Evolutionary conservation across 1,140 invertebrate genomes (phyloP).

Genomic region (Leptinotarsa texana): DNA sequence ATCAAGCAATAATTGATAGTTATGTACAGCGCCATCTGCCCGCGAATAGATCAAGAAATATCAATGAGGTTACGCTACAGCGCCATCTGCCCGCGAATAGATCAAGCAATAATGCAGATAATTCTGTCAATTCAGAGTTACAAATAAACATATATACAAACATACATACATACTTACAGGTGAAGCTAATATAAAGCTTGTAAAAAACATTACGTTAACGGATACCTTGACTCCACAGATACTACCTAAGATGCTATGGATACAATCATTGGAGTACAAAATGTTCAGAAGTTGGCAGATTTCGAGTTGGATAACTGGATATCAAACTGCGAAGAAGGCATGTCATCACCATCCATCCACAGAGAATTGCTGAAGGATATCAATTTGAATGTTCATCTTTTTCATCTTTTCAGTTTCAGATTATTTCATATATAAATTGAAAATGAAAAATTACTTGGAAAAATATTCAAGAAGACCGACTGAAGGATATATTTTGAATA

Average conservation of each 20-base stretch:
- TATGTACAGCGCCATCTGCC: too few relatives aligned
- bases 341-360: not conserved
- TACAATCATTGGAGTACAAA: not conserved
- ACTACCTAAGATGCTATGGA: not conserved
- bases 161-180: too few relatives aligned
- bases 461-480: not conserved
- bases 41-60: too few relatives aligned
- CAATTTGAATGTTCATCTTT: not conserved
- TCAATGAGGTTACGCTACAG: too few relatives aligned
- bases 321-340: not conserved
- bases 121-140: too few relatives aligned
- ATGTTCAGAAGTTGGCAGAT: not conserved
- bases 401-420: not conserved
- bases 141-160: too few relatives aligned
- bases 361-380: not conserved
- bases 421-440: not conserved
- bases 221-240: not conserved
- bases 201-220: not conserved
- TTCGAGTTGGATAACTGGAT: not conserved
- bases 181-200: too few relatives aligned
- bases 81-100: too few relatives aligned
- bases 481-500: not conserved
- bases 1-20: too few relatives aligned
- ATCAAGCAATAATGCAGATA: too few relatives aligned
- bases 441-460: not conserved